A percentile compares a stretch with the other conserved stretches of the same genome.
Evolutionary conservation across 2,888 invertebrate genomes (phyloP).

Genomic region (Caenorhabditis parvicauda): DNA sequence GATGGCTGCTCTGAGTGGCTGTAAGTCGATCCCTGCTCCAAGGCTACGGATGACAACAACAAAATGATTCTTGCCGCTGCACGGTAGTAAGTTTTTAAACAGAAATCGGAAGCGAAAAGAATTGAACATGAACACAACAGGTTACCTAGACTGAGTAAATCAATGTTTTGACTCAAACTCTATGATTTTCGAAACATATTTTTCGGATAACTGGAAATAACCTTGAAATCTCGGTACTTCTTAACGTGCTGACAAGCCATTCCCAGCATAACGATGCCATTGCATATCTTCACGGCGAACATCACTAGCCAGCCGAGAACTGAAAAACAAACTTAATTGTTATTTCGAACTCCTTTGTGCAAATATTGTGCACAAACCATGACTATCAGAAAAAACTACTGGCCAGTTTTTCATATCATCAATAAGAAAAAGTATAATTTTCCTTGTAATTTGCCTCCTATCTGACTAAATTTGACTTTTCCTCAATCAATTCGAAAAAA

Average conservation of each 20-base stretch:
- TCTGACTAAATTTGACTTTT: no score
- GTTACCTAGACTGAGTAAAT: no score
- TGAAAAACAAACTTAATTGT: conserved; percentile 10
- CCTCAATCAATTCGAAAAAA: no score
- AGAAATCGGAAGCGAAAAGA: no score
- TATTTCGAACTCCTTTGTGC: not conserved
- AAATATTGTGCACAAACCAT: no score
- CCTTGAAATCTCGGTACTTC: conserved; percentile 62
- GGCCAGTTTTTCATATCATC: not conserved
- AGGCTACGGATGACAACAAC: no score
- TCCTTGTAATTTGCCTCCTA: not conserved
- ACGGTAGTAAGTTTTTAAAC: no score
- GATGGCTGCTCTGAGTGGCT: no score
- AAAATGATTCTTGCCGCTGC: no score
- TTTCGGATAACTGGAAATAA: not conserved
- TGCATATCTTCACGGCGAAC: conserved; percentile 70
- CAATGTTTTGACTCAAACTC: no score
- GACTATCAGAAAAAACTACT: not conserved
- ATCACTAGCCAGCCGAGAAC: conserved; percentile 42
- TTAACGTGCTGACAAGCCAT: conserved; percentile 84
- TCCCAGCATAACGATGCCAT: conserved; percentile 84
- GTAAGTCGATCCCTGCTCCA: no score
- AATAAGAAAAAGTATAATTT: not conserved
- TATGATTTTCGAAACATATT: not conserved
- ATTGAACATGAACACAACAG: no score